Evolutionary conservation across 2,113 vertebrate species (phyloP), one percentile per base, ranked within the genome.

Genomic region (Larimichthys polyactis): DNA sequence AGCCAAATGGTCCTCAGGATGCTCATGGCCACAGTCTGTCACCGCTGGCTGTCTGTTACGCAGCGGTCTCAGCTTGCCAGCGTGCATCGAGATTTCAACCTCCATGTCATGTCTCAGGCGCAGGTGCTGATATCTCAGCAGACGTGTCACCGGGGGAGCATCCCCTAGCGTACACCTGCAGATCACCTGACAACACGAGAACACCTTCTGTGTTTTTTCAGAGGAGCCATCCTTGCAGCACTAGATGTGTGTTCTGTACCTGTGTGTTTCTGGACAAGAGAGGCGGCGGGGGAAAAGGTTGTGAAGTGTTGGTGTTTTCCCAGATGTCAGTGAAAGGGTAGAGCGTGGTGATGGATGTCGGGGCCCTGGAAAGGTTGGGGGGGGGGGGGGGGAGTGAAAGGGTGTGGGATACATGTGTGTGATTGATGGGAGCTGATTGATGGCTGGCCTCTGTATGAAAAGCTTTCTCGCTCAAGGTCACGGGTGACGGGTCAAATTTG

Each of bases 351-450:
- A 94, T 93, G 90, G 89, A 94, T 93, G 93, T 79, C 27, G 54
- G 71, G 90, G 79, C 65, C 65, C 69, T 80, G 67, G 55, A 73
- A 71, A 77, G 84, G 82, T 79, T 78, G 78, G 27, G 60, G 51
- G 59, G 58, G 60, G 5, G 32, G 32, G 32, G 32, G 32, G 32
- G 1, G 60, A 62, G 72, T 82, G 89, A 86, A 89, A 79, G 81
- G 76, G 79, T 86, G 77, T 68, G 3, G 64, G 40, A 16, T 86
- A 66, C 70, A 67, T 72, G 79, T 83, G 79, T 83, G 78, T 93
- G 92, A 92, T 90, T 93, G 93, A 94, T 90, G 84, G 76, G 49
- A 69, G 74, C 62, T 90, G 89, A 93, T 89, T 91, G 90, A 94
- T 90, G 82, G 80, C 72, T 63, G 62, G 87, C 83, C 82, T 87